Percentiles rank a stretch among this genome's conserved stretches.
Conservation (phyloP, 2,113 vertebrate genomes). For the Otus sunia region DNA sequence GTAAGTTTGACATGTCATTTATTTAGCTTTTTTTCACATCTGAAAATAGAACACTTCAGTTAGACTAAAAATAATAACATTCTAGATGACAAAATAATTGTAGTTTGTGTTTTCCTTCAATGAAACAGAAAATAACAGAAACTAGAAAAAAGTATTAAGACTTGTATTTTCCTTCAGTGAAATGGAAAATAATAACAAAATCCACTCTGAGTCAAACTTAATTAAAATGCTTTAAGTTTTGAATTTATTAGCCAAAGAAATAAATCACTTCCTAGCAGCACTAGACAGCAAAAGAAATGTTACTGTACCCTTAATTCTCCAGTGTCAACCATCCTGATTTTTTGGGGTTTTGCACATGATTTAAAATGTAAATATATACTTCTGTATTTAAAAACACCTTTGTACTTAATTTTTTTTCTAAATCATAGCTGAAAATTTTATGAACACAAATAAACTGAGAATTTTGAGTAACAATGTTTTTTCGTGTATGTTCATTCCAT, state of each 20-base stretch:
- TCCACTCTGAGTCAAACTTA: not conserved
- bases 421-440: not conserved
- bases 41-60: not conserved
- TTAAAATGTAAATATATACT: not conserved
- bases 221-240: not conserved
- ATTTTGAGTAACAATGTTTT: not conserved
- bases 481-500: not conserved
- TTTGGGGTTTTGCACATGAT: not conserved
- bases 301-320: not conserved
- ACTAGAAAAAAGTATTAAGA: not conserved
- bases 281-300: not conserved
- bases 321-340: not conserved
- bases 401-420: not conserved
- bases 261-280: not conserved
- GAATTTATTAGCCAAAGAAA: not conserved
- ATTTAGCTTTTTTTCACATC: not conserved
- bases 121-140: not conserved
- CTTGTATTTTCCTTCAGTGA: not conserved
- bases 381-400: not conserved
- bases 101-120: not conserved
- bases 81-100: not conserved
- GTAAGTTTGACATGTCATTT: not conserved
- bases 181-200: not conserved
- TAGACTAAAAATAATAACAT: not conserved
- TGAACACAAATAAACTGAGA: not conserved